Evolutionary conservation across 2,113 vertebrate species (phyloP), one percentile per base, ranked within the genome.

Genomic region (Beaufortia kweichowensis): DNA sequence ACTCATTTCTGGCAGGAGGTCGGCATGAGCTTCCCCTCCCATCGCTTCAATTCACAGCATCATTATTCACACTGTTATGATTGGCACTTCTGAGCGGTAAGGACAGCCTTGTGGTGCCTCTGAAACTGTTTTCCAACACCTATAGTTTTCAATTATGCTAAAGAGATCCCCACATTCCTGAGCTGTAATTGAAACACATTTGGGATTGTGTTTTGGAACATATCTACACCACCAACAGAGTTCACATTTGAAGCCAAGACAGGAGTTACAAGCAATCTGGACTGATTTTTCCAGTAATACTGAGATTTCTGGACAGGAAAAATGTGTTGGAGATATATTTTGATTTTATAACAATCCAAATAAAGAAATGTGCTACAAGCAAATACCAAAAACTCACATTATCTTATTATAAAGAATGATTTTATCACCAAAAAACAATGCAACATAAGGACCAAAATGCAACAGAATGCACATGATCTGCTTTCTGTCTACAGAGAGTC

Each of bases 111-210:
- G 56, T 41, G 71, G 41, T 80, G 81, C 62, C 64, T 56, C 33
- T 55, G 48, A 75, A 75, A 65, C 71, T 72, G 50, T 81, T 67
- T 79, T 72, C 57, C 69, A 78, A 41, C 78, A 82, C 82, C 82
- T 84, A 78, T 77, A 83, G 83, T 83, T 86, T 83, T 82, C 75
- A 78, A 83, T 84, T 82, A 83, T 82, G 78, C 46, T 76, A 82
- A 83, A 71, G 65, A 84, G 71, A 79, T 72, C 48, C 59, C 63
- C 24, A 66, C 81, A 74, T 78, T 80, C 80, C 78, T 83, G 69
- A 83, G 81, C 81, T 84, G 78, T 84, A 86, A 86, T 83, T 84
- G 81, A 82, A 80, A 79, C 75, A 81, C 64, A 75, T 82, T 78
- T 78, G 66, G 62, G 75, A 73, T 63, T 62, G 61, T 78, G 12